phyloP scores from a whole-genome alignment of 2,888 invertebrate genomes.

The Hermaeophaga mercurialis region DNA sequence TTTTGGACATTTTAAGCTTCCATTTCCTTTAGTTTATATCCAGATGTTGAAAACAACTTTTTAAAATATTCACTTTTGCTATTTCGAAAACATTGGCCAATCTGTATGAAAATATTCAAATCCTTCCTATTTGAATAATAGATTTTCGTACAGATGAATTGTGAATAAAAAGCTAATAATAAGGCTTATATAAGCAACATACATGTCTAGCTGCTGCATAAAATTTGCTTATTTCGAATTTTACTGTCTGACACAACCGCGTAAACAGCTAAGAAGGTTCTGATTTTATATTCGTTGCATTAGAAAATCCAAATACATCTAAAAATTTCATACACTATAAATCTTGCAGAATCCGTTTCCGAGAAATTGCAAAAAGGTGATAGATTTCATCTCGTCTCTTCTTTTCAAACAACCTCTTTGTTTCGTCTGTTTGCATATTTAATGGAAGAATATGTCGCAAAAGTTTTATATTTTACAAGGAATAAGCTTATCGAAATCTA shows the following conservation, averaged over 20 bases:
- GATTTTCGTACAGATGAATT: conserved; percentile 3
- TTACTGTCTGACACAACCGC: conserved; percentile 10
- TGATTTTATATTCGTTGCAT: conserved; percentile 15
- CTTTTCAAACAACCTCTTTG: conserved; percentile 6
- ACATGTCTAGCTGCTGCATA: conserved; percentile 2
- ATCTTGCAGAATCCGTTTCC: conserved; percentile 1
- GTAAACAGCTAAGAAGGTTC: conserved; percentile 1
- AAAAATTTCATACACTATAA: conserved; percentile 16
- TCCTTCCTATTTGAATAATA: conserved; percentile 9
- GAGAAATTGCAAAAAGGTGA: conserved; percentile 9
- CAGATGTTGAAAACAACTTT: no score
- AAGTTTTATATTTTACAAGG: conserved; percentile 7
- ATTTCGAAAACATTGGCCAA: neutral
- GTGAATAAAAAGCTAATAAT: conserved; percentile 8
- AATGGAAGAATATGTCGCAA: neutral
- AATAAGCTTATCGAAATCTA: no score
- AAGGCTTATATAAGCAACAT: conserved; percentile 10
- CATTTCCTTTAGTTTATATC: no score
- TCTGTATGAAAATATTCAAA: conserved; percentile 1
- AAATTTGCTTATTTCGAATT: conserved; percentile 14
- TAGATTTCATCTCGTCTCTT: conserved; percentile 1
- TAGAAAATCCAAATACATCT: conserved; percentile 11
- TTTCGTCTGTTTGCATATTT: conserved; percentile 6
- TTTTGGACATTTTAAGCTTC: no score
- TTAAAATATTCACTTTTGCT: no score